phyloP scores from a whole-genome alignment of 37 sponge, comb jelly and placozoan genomes.

The Haliclona indistincta region DNA sequence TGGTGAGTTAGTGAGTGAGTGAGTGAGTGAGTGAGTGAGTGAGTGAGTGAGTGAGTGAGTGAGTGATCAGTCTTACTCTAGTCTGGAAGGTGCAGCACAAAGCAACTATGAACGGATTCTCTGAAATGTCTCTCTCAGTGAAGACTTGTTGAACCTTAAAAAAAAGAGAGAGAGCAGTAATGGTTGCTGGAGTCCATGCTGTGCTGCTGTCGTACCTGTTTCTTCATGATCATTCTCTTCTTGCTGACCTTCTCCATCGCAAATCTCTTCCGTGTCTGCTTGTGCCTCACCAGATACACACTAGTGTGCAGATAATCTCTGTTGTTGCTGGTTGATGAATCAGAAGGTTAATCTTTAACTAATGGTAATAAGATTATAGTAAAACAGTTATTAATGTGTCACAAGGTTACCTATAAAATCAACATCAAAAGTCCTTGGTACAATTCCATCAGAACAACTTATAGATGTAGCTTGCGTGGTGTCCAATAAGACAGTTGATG shows the following conservation, averaged over 20 bases:
- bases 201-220: slow-evolving; percentile 56
- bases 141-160: slow-evolving; percentile 87
- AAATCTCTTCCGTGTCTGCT: slow-evolving; percentile 77
- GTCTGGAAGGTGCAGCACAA: slow-evolving; percentile 98
- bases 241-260: slow-evolving; percentile 98
- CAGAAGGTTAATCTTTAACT: no score
- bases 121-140: slow-evolving; percentile 94
- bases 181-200: neutral
- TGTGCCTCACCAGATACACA: slow-evolving; percentile 86
- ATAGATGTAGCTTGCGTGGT: no score
- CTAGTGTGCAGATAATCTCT: no score
- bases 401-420: no score
- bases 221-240: slow-evolving; percentile 91
- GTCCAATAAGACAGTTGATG: no score
- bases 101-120: slow-evolving; percentile 98
- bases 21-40: neutral
- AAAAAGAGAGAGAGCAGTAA: neutral
- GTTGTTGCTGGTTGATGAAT: no score
- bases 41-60: no score
- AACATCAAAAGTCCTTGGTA: no score
- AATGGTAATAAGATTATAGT: no score
- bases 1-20: no score
- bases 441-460: no score
- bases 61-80: slow-evolving; percentile 46
- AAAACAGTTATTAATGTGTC: no score